Evolutionary conservation across 2,797 vertebrate species (phyloP).

Genomic region (Momotus momota): DNA sequence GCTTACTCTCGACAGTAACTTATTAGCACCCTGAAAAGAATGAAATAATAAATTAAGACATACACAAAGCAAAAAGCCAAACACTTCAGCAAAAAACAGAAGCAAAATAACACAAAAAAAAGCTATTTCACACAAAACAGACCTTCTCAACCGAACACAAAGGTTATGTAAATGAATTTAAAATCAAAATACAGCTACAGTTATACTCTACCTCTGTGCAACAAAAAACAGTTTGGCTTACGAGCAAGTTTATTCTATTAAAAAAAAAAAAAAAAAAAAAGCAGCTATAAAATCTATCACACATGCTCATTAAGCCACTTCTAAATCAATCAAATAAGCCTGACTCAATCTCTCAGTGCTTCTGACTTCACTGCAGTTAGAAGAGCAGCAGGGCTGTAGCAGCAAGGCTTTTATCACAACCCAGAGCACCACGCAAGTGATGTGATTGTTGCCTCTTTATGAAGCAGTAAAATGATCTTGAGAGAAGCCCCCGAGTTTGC

Average conservation of each 20-base stretch:
- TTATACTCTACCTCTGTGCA: neutral
- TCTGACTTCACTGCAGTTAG: neutral
- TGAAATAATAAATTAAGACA: neutral
- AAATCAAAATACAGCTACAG: neutral
- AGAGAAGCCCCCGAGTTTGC: neutral
- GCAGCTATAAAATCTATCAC: neutral
- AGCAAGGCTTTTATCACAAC: neutral
- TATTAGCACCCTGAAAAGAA: neutral
- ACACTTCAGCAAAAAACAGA: neutral
- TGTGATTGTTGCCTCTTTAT: neutral
- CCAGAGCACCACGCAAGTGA: accelerated
- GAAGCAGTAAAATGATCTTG: neutral
- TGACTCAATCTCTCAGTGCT: neutral
- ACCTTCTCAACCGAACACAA: neutral
- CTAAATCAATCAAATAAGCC: neutral
- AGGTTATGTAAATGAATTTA: neutral
- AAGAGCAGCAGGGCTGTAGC: neutral
- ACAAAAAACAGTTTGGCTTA: neutral
- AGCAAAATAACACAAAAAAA: neutral
- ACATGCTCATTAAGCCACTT: neutral
- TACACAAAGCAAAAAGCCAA: neutral
- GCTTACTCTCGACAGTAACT: neutral
- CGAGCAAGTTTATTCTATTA: neutral
- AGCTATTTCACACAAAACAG: neutral
- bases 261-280: neutral